Conservation (phyloP, 2,113 vertebrate species). For the Pterocles gutturalis region DNA sequence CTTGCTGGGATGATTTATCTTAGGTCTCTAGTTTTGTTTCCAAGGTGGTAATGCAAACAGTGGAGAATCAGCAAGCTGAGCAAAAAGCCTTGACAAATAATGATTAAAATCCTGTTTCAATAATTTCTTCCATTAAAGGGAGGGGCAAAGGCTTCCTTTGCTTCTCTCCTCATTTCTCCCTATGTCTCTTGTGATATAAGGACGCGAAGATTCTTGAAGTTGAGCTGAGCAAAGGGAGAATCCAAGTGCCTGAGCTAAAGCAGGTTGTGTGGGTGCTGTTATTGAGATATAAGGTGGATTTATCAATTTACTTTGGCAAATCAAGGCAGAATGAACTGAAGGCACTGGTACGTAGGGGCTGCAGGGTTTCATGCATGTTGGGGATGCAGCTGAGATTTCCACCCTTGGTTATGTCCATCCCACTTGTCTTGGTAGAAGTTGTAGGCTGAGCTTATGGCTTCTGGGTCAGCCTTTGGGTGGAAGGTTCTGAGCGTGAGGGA, state of each 20-base stretch:
- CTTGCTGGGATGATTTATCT: neutral
- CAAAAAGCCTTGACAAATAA: neutral
- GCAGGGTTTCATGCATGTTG: neutral
- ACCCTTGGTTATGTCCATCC: neutral
- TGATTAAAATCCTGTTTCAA: neutral
- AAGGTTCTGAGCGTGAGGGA: neutral
- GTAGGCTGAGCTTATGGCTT: accelerated
- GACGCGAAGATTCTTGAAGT: neutral
- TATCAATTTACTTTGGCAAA: neutral
- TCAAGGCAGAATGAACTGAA: neutral
- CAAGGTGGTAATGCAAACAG: neutral
- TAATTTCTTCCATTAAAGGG: neutral
- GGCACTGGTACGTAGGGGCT: accelerated
- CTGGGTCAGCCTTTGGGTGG: neutral
- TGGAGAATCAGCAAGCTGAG: neutral
- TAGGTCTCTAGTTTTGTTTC: neutral
- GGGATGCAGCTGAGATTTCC: neutral
- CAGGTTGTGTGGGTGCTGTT: neutral
- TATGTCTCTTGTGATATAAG: neutral
- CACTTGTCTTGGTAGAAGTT: accelerated
- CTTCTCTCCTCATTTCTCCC: neutral
- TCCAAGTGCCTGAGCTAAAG: neutral
- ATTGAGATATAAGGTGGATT: neutral
- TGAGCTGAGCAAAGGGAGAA: neutral
- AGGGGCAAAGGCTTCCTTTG: neutral